Evolutionary conservation across 1,140 invertebrate genomes (phyloP).

Genomic region (Drosophila setifemur): DNA sequence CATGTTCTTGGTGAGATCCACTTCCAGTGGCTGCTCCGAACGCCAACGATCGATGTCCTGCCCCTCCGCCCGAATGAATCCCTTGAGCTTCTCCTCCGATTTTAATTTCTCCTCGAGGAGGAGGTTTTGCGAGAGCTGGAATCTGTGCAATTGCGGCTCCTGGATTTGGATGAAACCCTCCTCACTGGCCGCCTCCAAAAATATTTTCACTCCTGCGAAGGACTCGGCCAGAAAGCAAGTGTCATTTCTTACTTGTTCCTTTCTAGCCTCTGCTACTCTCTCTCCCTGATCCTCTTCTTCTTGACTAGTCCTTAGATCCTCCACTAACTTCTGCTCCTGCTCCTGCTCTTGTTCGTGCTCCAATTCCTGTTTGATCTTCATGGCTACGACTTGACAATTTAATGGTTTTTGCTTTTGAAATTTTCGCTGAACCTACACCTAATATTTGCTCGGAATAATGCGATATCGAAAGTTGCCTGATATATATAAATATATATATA

Average conservation of each 20-base stretch:
- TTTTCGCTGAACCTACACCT: background rate
- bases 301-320: background rate
- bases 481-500: too few relatives aligned
- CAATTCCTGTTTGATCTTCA: background rate
- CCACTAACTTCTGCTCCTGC: background rate
- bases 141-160: slow-evolving; percentile 26
- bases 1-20: slow-evolving; percentile 7
- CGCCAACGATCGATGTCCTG: slow-evolving; percentile 12
- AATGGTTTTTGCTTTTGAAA: background rate
- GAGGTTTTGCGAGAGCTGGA: slow-evolving; percentile 11
- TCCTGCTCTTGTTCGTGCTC: background rate
- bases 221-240: slow-evolving; percentile 27
- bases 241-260: too few relatives aligned
- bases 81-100: background rate
- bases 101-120: too few relatives aligned
- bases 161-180: slow-evolving; percentile 17
- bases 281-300: background rate
- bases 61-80: background rate
- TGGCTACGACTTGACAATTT: background rate
- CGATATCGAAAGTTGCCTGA: too few relatives aligned
- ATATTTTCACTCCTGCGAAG: slow-evolving; percentile 23
- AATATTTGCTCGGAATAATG: too few relatives aligned
- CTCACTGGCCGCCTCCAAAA: slow-evolving; percentile 1
- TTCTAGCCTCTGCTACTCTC: background rate
- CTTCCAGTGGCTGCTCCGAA: background rate